Evolutionary conservation across 2,113 vertebrate genomes (phyloP).

Genomic region (Diphyllodes magnificus): DNA sequence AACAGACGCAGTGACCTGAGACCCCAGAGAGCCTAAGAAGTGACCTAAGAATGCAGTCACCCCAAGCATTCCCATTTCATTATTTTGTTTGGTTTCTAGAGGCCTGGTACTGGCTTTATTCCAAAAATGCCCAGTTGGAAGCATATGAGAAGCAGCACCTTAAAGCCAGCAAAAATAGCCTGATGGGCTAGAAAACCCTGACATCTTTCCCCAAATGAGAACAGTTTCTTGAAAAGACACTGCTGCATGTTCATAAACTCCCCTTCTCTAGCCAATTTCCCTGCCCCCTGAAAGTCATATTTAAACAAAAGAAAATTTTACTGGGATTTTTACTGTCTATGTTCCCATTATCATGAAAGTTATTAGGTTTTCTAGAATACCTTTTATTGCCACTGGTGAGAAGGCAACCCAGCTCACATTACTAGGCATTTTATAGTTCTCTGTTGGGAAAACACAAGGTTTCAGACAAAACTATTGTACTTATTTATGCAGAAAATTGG

Average conservation of each 20-base stretch:
- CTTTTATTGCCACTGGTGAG: neutral
- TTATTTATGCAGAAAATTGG: neutral
- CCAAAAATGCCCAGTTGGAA: neutral
- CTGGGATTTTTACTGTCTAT: neutral
- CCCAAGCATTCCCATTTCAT: neutral
- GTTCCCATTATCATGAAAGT: neutral
- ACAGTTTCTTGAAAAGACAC: neutral
- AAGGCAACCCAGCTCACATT: neutral
- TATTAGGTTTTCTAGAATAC: neutral
- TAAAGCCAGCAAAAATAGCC: neutral
- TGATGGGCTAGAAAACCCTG: neutral
- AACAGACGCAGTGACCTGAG: neutral
- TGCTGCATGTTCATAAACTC: neutral
- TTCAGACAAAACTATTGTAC: neutral
- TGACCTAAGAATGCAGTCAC: neutral
- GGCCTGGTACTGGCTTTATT: neutral
- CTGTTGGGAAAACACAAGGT: neutral
- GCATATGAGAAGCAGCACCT: neutral
- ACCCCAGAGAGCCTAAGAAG: neutral
- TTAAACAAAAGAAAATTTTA: neutral
- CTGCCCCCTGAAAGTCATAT: neutral
- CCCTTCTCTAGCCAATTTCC: neutral
- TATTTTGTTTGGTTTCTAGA: neutral
- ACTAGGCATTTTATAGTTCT: neutral
- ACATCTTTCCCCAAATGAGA: neutral